Conservation (phyloP, 2,888 invertebrate species). For the Neocrepidodera transversa region DNA sequence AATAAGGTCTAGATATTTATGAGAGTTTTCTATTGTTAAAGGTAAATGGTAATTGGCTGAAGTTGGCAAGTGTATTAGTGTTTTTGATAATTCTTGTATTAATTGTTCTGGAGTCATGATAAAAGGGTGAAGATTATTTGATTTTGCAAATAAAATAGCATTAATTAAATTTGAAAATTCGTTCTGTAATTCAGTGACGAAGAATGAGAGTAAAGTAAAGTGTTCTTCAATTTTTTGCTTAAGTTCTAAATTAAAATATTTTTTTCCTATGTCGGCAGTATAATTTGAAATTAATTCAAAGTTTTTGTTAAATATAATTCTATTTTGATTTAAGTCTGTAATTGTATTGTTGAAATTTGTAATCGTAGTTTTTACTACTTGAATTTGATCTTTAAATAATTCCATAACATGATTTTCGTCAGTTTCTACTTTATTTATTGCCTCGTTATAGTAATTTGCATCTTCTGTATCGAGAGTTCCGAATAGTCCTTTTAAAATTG, state of each 20-base stretch:
- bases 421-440: slow-evolving; percentile 25
- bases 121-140: slow-evolving; percentile 33
- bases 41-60: slow-evolving; percentile 26
- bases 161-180: slow-evolving; percentile 28
- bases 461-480: slow-evolving; percentile 37
- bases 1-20: slow-evolving; percentile 13
- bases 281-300: slow-evolving; percentile 18
- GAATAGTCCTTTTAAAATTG: slow-evolving; percentile 31
- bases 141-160: slow-evolving; percentile 27
- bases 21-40: slow-evolving; percentile 21
- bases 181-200: slow-evolving; percentile 29
- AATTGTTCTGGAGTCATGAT: slow-evolving; percentile 35
- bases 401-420: too few relatives aligned
- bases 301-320: slow-evolving; percentile 26
- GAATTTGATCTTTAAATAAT: slow-evolving; percentile 32
- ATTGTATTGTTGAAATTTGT: slow-evolving; percentile 35
- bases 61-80: slow-evolving; percentile 23
- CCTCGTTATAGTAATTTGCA: slow-evolving; percentile 32
- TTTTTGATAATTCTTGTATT: slow-evolving; percentile 30
- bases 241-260: slow-evolving; percentile 28
- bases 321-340: slow-evolving; percentile 30
- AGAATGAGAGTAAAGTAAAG: slow-evolving; percentile 29
- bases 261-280: slow-evolving; percentile 5
- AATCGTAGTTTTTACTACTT: slow-evolving; percentile 33
- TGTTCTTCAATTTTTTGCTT: slow-evolving; percentile 36